A percentile compares a stretch with the other conserved stretches of the same genome.
phyloP scores from a whole-genome alignment of 2,797 vertebrate species.

The Phaenicophaeus curvirostris region DNA sequence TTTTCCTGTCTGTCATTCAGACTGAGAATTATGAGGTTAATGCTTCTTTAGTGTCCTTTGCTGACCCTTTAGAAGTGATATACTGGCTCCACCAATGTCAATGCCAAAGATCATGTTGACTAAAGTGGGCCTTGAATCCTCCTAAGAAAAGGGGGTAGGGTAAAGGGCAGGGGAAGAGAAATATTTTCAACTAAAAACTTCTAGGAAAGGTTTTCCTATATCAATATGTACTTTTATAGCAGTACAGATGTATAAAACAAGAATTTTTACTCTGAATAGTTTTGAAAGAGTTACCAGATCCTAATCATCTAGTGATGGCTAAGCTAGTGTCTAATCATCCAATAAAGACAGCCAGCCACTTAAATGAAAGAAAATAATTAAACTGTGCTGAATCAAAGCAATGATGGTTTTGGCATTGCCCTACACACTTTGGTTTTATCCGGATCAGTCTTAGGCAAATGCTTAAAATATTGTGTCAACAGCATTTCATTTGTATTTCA shows the following conservation, averaged over 20 bases:
- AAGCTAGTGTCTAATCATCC: not conserved
- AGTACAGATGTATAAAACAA: not conserved
- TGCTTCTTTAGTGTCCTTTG: not conserved
- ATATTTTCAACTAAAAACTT: not conserved
- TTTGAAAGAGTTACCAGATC: not conserved
- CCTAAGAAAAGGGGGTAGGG: not conserved
- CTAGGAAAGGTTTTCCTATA: not conserved
- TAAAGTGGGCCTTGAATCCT: not conserved
- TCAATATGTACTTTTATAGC: not conserved
- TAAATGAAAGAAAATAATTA: not conserved
- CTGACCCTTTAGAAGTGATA: not conserved
- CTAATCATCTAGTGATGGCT: not conserved
- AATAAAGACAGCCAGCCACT: not conserved
- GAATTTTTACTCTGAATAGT: not conserved
- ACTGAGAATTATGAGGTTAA: not conserved
- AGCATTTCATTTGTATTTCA: not conserved
- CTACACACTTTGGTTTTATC: not conserved
- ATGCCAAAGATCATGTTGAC: not conserved
- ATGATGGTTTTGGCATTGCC: not conserved
- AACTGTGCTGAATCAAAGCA: not conserved
- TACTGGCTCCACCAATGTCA: not conserved
- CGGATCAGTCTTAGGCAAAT: not conserved
- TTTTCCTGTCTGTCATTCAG: not conserved
- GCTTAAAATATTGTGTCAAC: not conserved
- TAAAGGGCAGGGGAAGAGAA: not conserved